Conservation (phyloP, 2,888 invertebrate species). For the Mesorhabditis belari region DNA sequence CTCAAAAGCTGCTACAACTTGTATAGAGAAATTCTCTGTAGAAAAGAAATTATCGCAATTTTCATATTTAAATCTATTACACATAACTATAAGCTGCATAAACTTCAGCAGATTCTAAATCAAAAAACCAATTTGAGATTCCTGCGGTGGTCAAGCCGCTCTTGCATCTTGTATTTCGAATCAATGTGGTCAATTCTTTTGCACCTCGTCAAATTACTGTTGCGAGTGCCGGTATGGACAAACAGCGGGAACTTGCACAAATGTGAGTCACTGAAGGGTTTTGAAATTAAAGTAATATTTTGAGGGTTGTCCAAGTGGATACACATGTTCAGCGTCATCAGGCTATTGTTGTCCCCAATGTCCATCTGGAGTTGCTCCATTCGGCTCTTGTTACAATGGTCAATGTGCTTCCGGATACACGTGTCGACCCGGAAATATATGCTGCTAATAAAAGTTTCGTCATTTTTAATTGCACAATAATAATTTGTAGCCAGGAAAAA, state of each 20-base stretch:
- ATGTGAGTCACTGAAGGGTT: constrained; percentile 10
- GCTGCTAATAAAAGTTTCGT: constrained; percentile 20
- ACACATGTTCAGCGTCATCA: constrained; percentile 18
- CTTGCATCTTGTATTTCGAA: constrained; percentile 25
- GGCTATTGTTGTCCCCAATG: constrained; percentile 43
- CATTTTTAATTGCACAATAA: no score
- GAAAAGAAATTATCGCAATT: no score
- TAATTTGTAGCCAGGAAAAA: no score
- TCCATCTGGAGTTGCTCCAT: constrained; percentile 27
- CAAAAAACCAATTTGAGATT: no score
- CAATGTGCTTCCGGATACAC: constrained; percentile 34
- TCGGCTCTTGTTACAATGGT: constrained; percentile 38
- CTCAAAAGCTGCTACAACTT: no score
- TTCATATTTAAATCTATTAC: no score
- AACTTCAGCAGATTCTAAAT: no score
- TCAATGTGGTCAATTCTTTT: constrained; percentile 22
- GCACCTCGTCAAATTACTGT: constrained; percentile 43
- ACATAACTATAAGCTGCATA: no score
- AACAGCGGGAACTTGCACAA: constrained; percentile 29
- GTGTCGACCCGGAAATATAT: constrained; percentile 42
- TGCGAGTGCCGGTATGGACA: constrained; percentile 42
- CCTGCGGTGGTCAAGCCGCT: constrained; percentile 41
- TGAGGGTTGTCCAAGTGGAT: constrained; percentile 36
- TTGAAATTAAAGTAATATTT: background rate
- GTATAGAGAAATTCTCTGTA: no score